These are phyloP conservation scores for Carposina sasakii DNA, from an alignment of 1,140 invertebrate species.

Conservation along the genomic window DNA sequence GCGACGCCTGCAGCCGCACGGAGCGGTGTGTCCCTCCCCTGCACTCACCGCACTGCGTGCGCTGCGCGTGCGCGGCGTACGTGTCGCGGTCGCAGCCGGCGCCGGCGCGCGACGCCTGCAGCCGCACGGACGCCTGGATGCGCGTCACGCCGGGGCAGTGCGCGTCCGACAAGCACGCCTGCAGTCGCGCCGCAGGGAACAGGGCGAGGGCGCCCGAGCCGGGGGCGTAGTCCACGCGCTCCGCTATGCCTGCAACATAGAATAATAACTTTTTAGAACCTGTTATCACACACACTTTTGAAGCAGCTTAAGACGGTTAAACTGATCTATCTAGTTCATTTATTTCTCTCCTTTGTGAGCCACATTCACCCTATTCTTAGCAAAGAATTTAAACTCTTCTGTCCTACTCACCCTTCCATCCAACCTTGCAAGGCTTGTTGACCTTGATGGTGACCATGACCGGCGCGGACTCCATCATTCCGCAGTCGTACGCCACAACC, in stretches of 20 bases:
- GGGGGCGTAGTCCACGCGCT: constrained; percentile 93
- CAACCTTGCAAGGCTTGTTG: constrained; percentile 80
- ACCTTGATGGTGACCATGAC: constrained; percentile 97
- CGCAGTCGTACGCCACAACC: constrained; percentile 97
- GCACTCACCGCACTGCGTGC: constrained; percentile 89
- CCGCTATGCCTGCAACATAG: constrained; percentile 79
- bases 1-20: no score
- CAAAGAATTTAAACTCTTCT: no score
- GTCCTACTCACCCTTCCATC: constrained; percentile 84
- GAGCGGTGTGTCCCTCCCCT: no score
- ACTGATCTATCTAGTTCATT: no score
- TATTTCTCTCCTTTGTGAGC: no score
- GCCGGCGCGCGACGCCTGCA: constrained; percentile 89
- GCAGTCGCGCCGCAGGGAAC: constrained; percentile 89
- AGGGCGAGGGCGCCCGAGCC: constrained; percentile 82
- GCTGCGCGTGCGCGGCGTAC: constrained; percentile 89
- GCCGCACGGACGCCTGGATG: constrained; percentile 78
- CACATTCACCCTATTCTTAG: no score
- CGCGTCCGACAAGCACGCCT: constrained; percentile 87
- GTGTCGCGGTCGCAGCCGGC: constrained; percentile 94
- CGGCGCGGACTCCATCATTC: constrained; percentile 90
- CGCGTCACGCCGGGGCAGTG: constrained; percentile 80
- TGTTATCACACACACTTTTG: no score
- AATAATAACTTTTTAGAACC: constrained; percentile 2
- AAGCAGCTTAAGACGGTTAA: no score